Percentiles rank a stretch among this genome's conserved stretches.
phyloP scores from a whole-genome alignment of 2,797 vertebrate species.

The Onychomys leucogaster region DNA sequence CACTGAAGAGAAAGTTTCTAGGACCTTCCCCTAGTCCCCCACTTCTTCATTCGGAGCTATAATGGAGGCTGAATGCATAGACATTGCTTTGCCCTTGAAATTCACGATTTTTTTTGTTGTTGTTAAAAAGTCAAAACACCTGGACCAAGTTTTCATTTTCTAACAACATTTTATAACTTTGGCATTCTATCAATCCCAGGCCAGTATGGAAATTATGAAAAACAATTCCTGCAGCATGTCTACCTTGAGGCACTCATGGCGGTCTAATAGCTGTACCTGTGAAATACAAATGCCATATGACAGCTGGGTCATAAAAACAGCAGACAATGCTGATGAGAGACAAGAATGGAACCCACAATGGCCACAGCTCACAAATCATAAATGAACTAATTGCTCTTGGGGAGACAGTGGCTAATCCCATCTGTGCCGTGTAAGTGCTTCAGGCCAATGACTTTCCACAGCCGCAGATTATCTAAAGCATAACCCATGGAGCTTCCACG shows the following conservation, averaged over 20 bases:
- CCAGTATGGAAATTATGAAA: constrained; percentile 62
- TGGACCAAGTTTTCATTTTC: constrained; percentile 59
- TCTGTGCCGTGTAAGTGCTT: not conserved
- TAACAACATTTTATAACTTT: constrained; percentile 51
- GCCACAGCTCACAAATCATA: not conserved
- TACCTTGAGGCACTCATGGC: constrained; percentile 55
- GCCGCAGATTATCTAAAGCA: not conserved
- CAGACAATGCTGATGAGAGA: not conserved
- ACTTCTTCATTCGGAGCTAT: not conserved
- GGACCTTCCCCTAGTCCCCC: not conserved
- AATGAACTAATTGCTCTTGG: constrained; percentile 36
- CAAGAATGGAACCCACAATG: not conserved
- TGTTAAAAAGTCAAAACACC: not conserved
- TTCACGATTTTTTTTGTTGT: not conserved
- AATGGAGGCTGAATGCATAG: not conserved
- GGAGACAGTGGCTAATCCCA: not conserved
- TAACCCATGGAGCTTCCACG: constrained; percentile 24
- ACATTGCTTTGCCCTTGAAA: constrained; percentile 65
- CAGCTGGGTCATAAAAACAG: not conserved
- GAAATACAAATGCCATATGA: constrained; percentile 24
- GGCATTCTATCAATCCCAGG: constrained; percentile 66
- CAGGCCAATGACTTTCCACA: not conserved
- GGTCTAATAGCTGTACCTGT: not conserved
- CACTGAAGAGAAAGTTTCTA: not conserved
- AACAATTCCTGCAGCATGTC: constrained; percentile 43